These are phyloP conservation scores for Epinephelus awoara DNA, from an alignment of 2,797 vertebrate genomes.

Conservation along the genomic window DNA sequence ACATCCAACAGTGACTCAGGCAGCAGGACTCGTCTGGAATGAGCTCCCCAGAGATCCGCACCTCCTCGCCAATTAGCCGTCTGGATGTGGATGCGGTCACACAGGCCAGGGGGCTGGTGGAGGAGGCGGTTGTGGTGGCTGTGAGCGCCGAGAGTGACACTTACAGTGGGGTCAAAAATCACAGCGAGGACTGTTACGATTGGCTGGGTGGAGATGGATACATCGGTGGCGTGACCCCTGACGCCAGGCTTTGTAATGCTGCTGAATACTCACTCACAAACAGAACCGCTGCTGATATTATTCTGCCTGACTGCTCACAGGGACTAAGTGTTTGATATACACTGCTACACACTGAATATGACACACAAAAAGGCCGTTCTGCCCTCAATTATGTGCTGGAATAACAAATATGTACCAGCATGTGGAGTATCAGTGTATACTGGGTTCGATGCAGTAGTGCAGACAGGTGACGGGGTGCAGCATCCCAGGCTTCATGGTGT, in stretches of 20 bases:
- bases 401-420: background rate
- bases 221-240: constrained; percentile 10
- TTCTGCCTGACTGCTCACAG: constrained; percentile 1
- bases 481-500: too few species aligned
- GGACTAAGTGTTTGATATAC: background rate
- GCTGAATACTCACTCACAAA: constrained; percentile 12
- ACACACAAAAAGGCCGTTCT: background rate
- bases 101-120: background rate
- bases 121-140: background rate
- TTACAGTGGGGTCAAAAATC: background rate
- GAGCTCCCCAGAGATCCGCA: constrained; percentile 50
- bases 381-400: too few species aligned
- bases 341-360: background rate
- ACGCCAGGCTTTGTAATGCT: background rate
- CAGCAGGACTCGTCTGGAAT: constrained; percentile 47
- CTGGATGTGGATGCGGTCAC: constrained; percentile 36
- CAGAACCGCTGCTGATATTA: background rate
- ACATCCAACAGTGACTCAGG: constrained; percentile 20
- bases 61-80: constrained; percentile 53
- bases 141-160: background rate
- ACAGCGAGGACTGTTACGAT: background rate
- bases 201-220: constrained; percentile 5
- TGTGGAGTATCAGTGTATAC: background rate
- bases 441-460: background rate
- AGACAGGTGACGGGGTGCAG: background rate